These are phyloP conservation scores for Ctena decussata DNA, from an alignment of 2,888 invertebrate species.

Conservation along the genomic window DNA sequence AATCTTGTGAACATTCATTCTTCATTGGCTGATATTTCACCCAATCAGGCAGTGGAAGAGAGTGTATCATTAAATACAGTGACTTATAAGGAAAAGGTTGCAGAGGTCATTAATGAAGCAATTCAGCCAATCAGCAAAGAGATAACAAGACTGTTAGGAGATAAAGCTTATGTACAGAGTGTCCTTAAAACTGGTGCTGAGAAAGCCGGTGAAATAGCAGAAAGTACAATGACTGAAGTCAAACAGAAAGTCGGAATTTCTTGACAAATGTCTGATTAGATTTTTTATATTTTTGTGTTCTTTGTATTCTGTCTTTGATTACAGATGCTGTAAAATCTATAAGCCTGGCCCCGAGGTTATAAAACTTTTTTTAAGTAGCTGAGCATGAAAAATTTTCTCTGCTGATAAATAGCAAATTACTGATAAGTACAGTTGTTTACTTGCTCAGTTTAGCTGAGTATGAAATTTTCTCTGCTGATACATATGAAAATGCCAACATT, in stretches of 20 bases:
- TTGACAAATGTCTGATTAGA: too few relatives aligned
- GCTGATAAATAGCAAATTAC: too few relatives aligned
- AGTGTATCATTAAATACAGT: conserved; percentile 91
- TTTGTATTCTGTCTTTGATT: too few relatives aligned
- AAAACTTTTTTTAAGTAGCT: too few relatives aligned
- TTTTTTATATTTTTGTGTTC: too few relatives aligned
- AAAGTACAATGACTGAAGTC: conserved; percentile 90
- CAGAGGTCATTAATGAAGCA: conserved; percentile 91
- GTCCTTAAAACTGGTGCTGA: conserved; percentile 90
- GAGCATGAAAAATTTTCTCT: too few relatives aligned
- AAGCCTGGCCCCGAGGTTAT: too few relatives aligned
- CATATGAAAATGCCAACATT: too few relatives aligned
- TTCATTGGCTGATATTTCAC: conserved; percentile 90
- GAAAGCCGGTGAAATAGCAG: conserved; percentile 90
- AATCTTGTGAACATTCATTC: conserved; percentile 96
- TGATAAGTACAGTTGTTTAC: too few relatives aligned
- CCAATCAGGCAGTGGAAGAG: conserved; percentile 91
- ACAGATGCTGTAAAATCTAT: too few relatives aligned
- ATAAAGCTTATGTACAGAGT: conserved; percentile 90
- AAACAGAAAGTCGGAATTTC: conserved; percentile 89
- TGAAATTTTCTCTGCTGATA: too few relatives aligned
- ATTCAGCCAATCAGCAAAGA: conserved; percentile 91
- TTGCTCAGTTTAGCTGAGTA: too few relatives aligned
- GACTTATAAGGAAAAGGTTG: conserved; percentile 92
- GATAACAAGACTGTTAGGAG: conserved; percentile 89